Percentiles rank a stretch among this genome's conserved stretches.
Conservation (phyloP, 2,888 invertebrate species). For the Apamea epomidion region DNA sequence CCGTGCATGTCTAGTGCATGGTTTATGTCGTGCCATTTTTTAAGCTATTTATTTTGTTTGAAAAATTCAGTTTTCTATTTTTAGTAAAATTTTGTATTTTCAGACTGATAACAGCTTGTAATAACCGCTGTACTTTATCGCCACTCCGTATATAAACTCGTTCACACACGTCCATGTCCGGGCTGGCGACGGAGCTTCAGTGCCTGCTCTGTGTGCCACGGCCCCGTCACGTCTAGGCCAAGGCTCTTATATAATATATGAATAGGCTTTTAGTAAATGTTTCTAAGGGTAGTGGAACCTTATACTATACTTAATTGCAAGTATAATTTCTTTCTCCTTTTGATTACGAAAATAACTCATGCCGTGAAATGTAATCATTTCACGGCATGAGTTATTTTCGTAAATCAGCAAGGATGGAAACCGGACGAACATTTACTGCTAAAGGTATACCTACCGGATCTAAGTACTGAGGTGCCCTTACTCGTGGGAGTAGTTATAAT, state of each 20-base stretch:
- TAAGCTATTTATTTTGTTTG: too few species aligned
- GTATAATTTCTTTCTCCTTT: not conserved
- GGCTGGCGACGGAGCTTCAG: not conserved
- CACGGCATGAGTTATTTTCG: too few species aligned
- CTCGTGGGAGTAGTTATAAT: not conserved
- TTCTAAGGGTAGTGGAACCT: not conserved
- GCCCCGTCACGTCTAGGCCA: not conserved
- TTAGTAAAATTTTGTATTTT: too few species aligned
- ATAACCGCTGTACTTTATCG: too few species aligned
- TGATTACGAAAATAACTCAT: not conserved
- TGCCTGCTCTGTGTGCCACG: not conserved
- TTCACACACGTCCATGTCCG: not conserved
- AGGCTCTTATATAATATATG: not conserved
- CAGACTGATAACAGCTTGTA: too few species aligned
- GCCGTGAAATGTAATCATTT: not conserved
- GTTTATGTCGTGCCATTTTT: too few species aligned
- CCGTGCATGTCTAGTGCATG: too few species aligned
- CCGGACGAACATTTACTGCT: too few species aligned
- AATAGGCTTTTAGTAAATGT: not conserved
- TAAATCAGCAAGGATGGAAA: too few species aligned
- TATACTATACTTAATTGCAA: not conserved
- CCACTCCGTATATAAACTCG: too few species aligned
- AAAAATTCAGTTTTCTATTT: too few species aligned
- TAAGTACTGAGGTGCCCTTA: not conserved
- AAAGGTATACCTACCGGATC: not conserved